Evolutionary conservation across 2,113 vertebrate species (phyloP), one percentile per base, ranked within the genome.

Genomic region (Amphiprion percula): DNA sequence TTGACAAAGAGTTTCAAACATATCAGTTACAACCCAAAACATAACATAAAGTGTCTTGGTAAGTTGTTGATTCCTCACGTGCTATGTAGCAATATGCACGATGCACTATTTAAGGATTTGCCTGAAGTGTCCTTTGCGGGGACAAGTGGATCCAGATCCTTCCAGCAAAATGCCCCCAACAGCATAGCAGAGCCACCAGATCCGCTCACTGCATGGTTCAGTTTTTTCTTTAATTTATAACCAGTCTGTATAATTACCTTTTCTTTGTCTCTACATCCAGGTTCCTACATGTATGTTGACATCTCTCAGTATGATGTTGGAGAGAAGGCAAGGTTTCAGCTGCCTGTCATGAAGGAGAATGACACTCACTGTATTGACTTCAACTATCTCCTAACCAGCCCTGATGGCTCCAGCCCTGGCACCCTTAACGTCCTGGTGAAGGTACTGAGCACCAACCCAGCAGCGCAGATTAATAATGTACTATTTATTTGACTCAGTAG

Each of bases 291-390:
- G 97, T 94, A 97, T 72, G 98, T 98, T 93, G 97, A 99, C 80
- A 95, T 97, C 11, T 97, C 98, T 24, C 94, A 97, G 91, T 96
- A 97, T 1, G 96, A 97, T 53, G 90, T 94, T 0, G 98, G 98
- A 66, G 97, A 99, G 90, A 98, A 97, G 84, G 96, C 98, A 47
- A 93, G 97, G 30, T 96, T 99, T 30, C 96, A 97, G 90, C 96
- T 99, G 77, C 98, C 98, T 0, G 95, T 97, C 0, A 99, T 99
- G 98, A 99, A 99, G 89, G 98, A 99, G 91, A 99, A 99, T 0
- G 98, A 99, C 84, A 99, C 98, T 3, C 98, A 99, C 88, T 99
- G 98, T 70, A 97, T 99, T 0, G 97, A 99, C 92, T 99, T 99
- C 91, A 99, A 96, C 94, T 99, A 99, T 92, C 94, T 98, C 52